Percentiles rank a stretch among this genome's conserved stretches.
Conservation (phyloP, 2,113 vertebrate genomes). For the Pogonocichla stellata region DNA sequence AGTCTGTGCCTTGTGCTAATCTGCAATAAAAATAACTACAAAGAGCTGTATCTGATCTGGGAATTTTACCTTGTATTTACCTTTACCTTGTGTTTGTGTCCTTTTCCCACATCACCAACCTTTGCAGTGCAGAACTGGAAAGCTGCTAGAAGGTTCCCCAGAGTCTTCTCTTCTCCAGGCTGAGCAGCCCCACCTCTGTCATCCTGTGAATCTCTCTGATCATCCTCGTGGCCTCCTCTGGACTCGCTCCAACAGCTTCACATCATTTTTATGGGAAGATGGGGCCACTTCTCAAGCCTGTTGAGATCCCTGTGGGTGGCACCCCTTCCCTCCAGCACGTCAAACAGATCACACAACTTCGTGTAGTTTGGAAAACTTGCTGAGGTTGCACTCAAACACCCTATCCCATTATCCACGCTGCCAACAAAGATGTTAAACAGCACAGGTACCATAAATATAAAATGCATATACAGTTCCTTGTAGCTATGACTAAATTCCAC, state of each 20-base stretch:
- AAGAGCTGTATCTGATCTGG: neutral
- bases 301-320: neutral
- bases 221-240: neutral
- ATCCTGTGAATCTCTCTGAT: neutral
- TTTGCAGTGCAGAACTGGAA: neutral
- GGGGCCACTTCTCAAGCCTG: neutral
- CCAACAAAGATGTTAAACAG: neutral
- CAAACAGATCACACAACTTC: fast-evolving
- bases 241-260: neutral
- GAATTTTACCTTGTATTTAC: neutral
- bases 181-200: neutral
- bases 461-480: neutral
- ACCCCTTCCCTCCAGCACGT: neutral
- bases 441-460: neutral
- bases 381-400: neutral
- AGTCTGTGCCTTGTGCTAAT: neutral
- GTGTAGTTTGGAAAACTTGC: neutral
- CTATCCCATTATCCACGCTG: too few relatives aligned
- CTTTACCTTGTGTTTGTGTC: neutral
- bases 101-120: neutral
- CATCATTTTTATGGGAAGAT: neutral
- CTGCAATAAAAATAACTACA: neutral
- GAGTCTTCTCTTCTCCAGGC: neutral
- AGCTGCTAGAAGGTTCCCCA: neutral
- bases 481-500: neutral